Evolutionary conservation across 2,888 invertebrate species (phyloP).

Genomic region (Melanophora roralis): DNA sequence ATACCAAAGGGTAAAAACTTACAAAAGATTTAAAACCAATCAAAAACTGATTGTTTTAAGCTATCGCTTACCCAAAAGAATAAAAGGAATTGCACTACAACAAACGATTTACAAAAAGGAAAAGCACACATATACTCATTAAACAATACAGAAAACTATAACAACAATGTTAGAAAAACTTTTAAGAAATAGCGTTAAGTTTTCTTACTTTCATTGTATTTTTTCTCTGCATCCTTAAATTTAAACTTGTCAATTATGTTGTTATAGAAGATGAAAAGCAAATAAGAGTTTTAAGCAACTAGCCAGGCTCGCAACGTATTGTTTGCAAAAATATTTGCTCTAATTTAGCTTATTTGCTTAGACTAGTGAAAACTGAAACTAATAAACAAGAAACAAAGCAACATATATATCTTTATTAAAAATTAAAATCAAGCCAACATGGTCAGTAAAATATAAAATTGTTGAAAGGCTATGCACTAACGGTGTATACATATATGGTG

Average conservation of each 20-base stretch:
- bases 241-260: constrained; percentile 33
- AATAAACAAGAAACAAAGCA: background rate
- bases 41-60: constrained; percentile 25
- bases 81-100: constrained; percentile 2
- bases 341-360: constrained; percentile 43
- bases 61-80: constrained; percentile 42
- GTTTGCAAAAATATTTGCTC: constrained; percentile 46
- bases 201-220: background rate
- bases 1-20: constrained; percentile 14
- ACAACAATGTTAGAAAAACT: background rate
- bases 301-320: background rate
- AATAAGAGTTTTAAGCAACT: constrained; percentile 31
- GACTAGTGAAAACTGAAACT: constrained; percentile 12
- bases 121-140: background rate
- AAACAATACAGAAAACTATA: constrained; percentile 7
- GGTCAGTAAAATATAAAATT: too few relatives aligned
- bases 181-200: background rate
- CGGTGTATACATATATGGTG: background rate
- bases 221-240: background rate
- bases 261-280: constrained; percentile 36
- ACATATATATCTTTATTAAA: constrained; percentile 44
- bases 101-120: background rate
- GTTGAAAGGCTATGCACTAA: background rate
- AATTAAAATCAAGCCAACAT: constrained; percentile 21
- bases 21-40: constrained; percentile 49